Percentiles rank a stretch among this genome's conserved stretches.
phyloP scores from a whole-genome alignment of 2,113 vertebrate genomes.

The Sapayoa aenigma region DNA sequence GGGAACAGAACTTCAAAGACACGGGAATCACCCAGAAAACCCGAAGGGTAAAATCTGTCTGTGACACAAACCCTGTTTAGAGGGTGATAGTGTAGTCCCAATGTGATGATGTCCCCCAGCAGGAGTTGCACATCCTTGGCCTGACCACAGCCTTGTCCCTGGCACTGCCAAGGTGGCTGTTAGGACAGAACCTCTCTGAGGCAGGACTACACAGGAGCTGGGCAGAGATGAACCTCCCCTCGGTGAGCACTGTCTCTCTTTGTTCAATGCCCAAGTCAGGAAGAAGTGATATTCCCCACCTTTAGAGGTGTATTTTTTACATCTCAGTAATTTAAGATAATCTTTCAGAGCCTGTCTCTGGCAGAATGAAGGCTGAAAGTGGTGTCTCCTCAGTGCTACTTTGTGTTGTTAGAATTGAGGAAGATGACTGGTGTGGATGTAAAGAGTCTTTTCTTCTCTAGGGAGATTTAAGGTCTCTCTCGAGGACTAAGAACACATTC shows the following conservation, averaged over 20 bases:
- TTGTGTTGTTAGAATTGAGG: background rate
- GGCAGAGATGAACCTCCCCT: background rate
- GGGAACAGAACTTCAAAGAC: slow-evolving; percentile 56
- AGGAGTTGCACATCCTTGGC: background rate
- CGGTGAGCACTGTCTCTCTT: background rate
- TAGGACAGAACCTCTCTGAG: background rate
- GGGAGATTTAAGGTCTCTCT: background rate
- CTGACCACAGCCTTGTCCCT: background rate
- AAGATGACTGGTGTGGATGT: background rate
- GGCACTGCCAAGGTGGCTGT: background rate
- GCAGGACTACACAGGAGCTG: background rate
- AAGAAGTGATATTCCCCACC: background rate
- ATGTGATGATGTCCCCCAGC: background rate
- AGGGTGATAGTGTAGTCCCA: accelerated
- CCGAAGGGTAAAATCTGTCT: background rate
- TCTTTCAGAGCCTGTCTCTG: background rate
- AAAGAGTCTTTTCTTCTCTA: background rate
- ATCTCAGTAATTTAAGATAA: background rate
- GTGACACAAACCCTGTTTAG: background rate
- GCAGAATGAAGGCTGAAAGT: background rate
- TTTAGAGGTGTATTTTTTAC: background rate
- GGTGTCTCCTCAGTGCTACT: background rate
- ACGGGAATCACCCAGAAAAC: background rate
- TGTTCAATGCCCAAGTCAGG: background rate
- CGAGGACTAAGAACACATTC: background rate